These are phyloP conservation scores for Gerris buenoi DNA, from an alignment of 1,140 invertebrate genomes.

Conservation along the genomic window DNA sequence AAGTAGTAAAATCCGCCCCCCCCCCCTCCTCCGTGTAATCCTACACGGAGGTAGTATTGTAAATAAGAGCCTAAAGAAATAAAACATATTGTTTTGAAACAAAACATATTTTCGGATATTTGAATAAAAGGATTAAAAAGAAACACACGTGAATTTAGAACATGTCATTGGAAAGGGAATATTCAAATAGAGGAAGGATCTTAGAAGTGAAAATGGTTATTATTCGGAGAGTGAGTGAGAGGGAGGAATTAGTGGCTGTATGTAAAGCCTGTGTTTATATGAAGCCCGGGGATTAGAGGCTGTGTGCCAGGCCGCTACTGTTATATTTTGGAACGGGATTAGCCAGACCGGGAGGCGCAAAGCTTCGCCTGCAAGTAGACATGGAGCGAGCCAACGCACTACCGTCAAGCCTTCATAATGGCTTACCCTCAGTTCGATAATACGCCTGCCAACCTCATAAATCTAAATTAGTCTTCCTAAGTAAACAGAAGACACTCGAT, in stretches of 20 bases:
- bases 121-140: too few species aligned
- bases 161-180: too few species aligned
- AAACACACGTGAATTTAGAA: too few species aligned
- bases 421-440: neutral
- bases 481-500: neutral
- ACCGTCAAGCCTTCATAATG: neutral
- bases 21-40: too few species aligned
- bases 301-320: neutral
- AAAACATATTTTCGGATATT: too few species aligned
- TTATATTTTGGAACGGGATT: neutral
- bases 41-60: too few species aligned
- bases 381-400: neutral
- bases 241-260: neutral
- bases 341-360: neutral
- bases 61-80: too few species aligned
- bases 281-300: neutral
- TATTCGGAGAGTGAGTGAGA: neutral
- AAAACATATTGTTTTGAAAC: too few species aligned
- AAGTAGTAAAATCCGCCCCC: too few species aligned
- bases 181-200: too few species aligned
- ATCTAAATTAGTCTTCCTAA: neutral
- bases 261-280: neutral
- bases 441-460: neutral
- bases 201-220: neutral
- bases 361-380: neutral